Evolutionary conservation across 2,113 vertebrate genomes (phyloP).

Genomic region (Xenopus laevis): DNA sequence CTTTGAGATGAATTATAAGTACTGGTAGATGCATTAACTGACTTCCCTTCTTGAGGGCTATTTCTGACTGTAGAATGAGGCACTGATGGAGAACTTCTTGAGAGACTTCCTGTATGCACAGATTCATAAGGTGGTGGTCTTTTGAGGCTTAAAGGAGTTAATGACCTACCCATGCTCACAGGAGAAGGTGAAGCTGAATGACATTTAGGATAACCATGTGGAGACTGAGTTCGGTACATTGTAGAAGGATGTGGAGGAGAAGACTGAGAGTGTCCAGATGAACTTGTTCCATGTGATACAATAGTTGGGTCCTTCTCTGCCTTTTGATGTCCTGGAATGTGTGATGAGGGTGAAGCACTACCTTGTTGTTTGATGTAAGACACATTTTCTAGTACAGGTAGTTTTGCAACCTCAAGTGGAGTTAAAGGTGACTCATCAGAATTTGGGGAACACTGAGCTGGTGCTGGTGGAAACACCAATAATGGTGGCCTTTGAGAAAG

Average conservation of each 20-base stretch:
- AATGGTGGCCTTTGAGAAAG: conserved; percentile 86
- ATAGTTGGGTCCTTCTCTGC: conserved; percentile 74
- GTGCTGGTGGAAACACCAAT: conserved; percentile 88
- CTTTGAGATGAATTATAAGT: conserved; percentile 76
- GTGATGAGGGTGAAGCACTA: conserved; percentile 68
- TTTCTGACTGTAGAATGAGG: conserved; percentile 77
- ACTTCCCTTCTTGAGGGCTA: conserved; percentile 79
- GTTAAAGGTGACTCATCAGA: conserved; percentile 95
- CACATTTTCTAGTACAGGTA: conserved; percentile 81
- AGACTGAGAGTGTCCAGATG: conserved; percentile 79
- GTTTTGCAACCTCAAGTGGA: conserved; percentile 85
- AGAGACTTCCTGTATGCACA: conserved; percentile 81
- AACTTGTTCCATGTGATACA: conserved; percentile 68
- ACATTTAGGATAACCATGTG: conserved; percentile 85
- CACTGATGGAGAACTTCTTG: conserved; percentile 83
- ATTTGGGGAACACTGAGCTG: conserved; percentile 88
- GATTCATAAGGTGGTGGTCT: conserved; percentile 89
- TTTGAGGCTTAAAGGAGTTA: conserved; percentile 89
- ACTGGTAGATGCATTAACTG: conserved; percentile 71
- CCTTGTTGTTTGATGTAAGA: conserved; percentile 76
- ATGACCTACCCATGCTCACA: conserved; percentile 83
- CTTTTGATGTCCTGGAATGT: conserved; percentile 73
- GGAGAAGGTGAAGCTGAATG: conserved; percentile 92
- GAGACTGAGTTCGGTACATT: conserved; percentile 79
- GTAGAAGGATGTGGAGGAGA: conserved; percentile 86